Percentiles rank a stretch among this genome's conserved stretches.
Evolutionary conservation across 2,888 invertebrate species (phyloP).

Genomic region (Chaetogeoica ovagalla): DNA sequence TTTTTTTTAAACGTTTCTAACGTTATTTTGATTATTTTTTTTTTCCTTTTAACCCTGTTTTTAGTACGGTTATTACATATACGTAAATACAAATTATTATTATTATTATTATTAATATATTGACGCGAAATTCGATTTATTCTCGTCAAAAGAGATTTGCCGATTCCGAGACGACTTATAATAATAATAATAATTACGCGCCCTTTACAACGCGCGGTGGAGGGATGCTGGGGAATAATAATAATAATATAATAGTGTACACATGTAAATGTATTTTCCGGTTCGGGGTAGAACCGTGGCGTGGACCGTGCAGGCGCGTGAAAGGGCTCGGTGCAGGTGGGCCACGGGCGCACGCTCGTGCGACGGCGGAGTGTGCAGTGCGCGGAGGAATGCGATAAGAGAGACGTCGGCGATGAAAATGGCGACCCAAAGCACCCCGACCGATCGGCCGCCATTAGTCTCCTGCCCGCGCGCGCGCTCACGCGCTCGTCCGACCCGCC

Average conservation of each 20-base stretch:
- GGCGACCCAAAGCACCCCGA: slow-evolving; percentile 38
- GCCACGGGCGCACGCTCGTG: neutral
- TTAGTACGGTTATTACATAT: too few relatives aligned
- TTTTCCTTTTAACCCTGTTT: too few relatives aligned
- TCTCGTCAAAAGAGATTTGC: slow-evolving; percentile 5
- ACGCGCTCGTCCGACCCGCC: too few relatives aligned
- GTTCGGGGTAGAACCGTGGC: too few relatives aligned
- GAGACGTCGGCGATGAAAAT: slow-evolving; percentile 26
- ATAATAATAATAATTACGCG: slow-evolving; percentile 17
- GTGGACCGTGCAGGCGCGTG: too few relatives aligned
- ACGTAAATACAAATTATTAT: too few relatives aligned
- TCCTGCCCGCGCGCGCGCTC: neutral
- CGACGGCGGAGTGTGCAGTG: neutral
- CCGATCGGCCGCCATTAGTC: slow-evolving; percentile 43
- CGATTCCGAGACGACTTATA: slow-evolving; percentile 16
- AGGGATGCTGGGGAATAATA: too few relatives aligned
- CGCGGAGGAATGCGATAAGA: neutral
- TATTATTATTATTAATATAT: too few relatives aligned
- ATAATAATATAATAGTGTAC: neutral
- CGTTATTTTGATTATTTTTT: too few relatives aligned
- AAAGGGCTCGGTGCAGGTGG: too few relatives aligned
- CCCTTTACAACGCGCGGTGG: neutral
- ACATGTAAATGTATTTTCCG: too few relatives aligned
- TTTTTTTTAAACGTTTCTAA: too few relatives aligned
- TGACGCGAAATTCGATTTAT: slow-evolving; percentile 16